Evolutionary conservation across 1,140 invertebrate genomes (phyloP), one percentile per base, ranked within the genome.

Genomic region (Probaryconus sp.): DNA sequence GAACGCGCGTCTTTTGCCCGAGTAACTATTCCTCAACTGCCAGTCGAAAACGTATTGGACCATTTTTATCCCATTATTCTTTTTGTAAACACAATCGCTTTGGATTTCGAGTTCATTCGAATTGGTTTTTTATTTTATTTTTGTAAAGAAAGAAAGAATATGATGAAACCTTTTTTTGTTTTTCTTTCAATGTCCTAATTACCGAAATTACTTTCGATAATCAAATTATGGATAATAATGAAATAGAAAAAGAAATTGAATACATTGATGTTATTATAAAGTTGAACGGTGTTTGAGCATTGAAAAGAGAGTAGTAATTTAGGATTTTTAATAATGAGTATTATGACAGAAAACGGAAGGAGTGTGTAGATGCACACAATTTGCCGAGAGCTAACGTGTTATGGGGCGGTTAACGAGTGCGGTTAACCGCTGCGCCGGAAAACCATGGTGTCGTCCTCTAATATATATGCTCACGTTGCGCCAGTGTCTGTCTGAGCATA

Each of bases 371-470:
- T 75, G 72, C 58, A 74, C 70, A 72, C 75, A 78, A 80, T 78
- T 81, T 77, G 76, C 64, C 61, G 68, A 71, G 74, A 77, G 77
- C 75, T 84, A 82, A 81, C 81, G 81, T 82, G 83, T 85, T 87
- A 86, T 82, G 84, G 83, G 79, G 69, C 85, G 84, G 85, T 87
- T 87, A 87, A 87, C 84, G 86, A 87, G 86, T 82, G 86, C 79
- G 86, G 86, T 86, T 86, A 83, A 87, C 86, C 86, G 75, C 68
- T 53, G 60, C 74, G 80, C 83, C 84, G 85, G 85, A 86, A 86
- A 86, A 85, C 82, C 80, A 79, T 81, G 78, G 81, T 87, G 83
- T 86, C 82, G 80, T 79, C 74, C 82, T 81, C 77, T 84, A 83
- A 87, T 87, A 86, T 87, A 87, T 85, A 81, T 74, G 68, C 71